Percentiles rank a stretch among this genome's conserved stretches.
phyloP scores from a whole-genome alignment of 2,888 invertebrate genomes.

The Oxytorus armatus region DNA sequence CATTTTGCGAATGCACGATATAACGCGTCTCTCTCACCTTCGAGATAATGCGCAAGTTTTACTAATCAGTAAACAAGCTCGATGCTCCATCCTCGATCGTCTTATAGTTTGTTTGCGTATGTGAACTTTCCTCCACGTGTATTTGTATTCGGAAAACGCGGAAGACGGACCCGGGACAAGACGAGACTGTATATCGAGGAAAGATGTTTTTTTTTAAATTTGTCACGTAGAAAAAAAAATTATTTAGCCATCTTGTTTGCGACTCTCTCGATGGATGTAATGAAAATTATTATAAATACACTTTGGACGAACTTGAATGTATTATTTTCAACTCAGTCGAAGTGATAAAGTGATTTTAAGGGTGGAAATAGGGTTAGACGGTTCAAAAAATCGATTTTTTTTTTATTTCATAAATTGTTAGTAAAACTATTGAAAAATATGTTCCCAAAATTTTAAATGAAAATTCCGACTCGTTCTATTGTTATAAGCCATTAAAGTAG shows the following conservation, averaged over 20 bases:
- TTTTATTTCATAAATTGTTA: too few species aligned
- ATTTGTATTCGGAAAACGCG: constrained; percentile 44
- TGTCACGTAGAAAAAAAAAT: constrained; percentile 22
- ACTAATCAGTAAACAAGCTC: constrained; percentile 52
- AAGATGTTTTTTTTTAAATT: background rate
- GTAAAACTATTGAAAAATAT: too few species aligned
- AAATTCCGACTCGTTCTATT: too few species aligned
- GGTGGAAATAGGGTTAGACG: too few species aligned
- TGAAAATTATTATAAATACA: background rate
- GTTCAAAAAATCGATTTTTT: too few species aligned
- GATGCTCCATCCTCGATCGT: constrained; percentile 22
- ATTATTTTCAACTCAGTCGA: background rate
- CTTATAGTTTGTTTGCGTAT: background rate
- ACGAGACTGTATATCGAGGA: constrained; percentile 10
- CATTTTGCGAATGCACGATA: constrained; percentile 72
- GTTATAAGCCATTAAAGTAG: too few species aligned
- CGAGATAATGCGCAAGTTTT: constrained; percentile 68
- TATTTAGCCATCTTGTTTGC: background rate
- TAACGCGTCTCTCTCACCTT: constrained; percentile 71
- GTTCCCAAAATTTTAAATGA: too few species aligned
- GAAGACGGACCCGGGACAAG: constrained; percentile 23
- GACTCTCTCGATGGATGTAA: background rate
- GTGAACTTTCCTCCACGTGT: background rate
- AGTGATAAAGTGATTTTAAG: too few species aligned
- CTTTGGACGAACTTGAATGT: background rate